Conservation (phyloP, 1,140 invertebrate species). For the Euura saliciscinereae region DNA sequence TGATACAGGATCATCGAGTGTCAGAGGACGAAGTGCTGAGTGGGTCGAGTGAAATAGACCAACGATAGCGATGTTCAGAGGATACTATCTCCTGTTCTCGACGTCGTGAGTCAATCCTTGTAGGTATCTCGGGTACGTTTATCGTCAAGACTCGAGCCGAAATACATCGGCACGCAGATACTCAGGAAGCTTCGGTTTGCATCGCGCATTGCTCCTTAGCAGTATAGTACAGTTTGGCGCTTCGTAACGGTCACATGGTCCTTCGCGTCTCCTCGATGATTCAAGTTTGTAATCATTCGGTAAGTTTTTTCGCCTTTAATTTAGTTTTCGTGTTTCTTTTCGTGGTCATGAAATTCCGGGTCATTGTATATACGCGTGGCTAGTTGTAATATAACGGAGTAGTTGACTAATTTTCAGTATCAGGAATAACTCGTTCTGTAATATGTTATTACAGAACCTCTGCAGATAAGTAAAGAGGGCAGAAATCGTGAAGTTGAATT, state of each 20-base stretch:
- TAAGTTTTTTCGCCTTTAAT: neutral
- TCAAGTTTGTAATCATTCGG: constrained; percentile 1
- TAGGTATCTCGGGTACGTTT: neutral
- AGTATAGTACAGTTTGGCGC: constrained; percentile 2
- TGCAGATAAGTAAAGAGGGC: no score
- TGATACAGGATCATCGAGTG: neutral
- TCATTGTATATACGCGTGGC: no score
- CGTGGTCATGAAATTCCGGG: no score
- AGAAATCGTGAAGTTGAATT: no score
- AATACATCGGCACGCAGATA: neutral
- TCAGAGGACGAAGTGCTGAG: neutral
- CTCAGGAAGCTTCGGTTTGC: neutral
- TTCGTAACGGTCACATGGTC: constrained; percentile 10
- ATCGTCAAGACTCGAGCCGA: neutral
- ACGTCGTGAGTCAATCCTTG: neutral
- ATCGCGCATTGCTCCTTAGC: constrained; percentile 7
- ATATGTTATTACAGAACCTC: no score
- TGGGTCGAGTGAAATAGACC: neutral
- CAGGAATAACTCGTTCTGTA: no score
- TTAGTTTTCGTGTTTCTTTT: no score
- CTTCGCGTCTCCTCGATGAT: constrained; percentile 1
- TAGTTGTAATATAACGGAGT: no score
- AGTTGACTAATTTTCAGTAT: no score
- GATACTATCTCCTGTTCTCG: neutral
- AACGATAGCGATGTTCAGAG: neutral